These are phyloP conservation scores for Pseudorhiza aurosa DNA, from an alignment of 30 jellyfish, hydroid and myxozoan species.

Conservation along the genomic window DNA sequence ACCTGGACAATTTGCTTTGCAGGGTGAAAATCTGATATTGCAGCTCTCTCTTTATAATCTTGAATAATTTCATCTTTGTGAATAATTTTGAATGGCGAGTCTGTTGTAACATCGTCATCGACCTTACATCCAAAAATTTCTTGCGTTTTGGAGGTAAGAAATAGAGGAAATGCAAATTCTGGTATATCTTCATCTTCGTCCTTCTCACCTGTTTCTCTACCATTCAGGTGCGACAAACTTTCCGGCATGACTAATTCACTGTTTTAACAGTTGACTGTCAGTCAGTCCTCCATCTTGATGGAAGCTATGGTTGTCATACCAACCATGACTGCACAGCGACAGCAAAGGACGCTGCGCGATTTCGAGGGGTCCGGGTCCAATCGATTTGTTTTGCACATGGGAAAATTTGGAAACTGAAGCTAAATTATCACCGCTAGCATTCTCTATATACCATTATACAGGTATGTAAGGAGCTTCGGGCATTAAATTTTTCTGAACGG, in stretches of 20 bases:
- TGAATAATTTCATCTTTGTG: constrained; percentile 71
- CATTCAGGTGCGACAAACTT: background rate
- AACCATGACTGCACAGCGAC: background rate
- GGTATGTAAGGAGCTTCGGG: too few species aligned
- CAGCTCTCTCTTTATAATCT: constrained; percentile 92
- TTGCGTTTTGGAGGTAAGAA: constrained; percentile 90
- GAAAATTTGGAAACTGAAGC: too few species aligned
- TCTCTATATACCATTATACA: too few species aligned
- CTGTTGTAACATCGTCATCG: constrained; percentile 86
- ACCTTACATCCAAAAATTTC: constrained; percentile 87
- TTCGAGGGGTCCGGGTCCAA: too few species aligned
- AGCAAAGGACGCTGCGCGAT: too few species aligned
- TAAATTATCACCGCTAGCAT: too few species aligned
- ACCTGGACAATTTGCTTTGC: constrained; percentile 91
- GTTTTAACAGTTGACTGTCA: background rate
- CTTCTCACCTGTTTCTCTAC: background rate
- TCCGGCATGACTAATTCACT: background rate
- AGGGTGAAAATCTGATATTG: constrained; percentile 96
- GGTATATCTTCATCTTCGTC: constrained; percentile 72
- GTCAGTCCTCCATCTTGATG: background rate
- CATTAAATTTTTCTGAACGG: too few species aligned
- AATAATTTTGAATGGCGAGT: constrained; percentile 66
- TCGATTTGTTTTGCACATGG: too few species aligned
- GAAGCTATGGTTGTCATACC: background rate
- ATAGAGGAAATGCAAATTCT: constrained; percentile 74